These are phyloP conservation scores for Microctenopoma steveboyesi DNA, from an alignment of 2,797 vertebrate genomes.

Conservation along the genomic window DNA sequence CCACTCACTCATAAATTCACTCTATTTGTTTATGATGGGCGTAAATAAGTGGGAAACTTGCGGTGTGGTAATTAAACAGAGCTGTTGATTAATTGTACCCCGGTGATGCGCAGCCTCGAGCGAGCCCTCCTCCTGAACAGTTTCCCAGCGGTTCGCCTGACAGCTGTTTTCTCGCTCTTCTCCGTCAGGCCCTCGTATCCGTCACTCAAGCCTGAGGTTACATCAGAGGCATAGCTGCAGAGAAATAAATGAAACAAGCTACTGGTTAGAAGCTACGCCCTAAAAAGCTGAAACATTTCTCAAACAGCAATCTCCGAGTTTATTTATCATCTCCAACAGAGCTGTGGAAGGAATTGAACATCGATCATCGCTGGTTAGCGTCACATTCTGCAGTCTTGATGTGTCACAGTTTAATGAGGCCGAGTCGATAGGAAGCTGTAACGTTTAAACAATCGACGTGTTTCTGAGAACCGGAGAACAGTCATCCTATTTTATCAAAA, in stretches of 20 bases:
- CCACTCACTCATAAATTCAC: constrained; percentile 38
- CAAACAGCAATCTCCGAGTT: constrained; percentile 15
- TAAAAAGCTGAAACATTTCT: background rate
- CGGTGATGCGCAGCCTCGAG: constrained; percentile 92
- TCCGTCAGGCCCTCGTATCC: constrained; percentile 89
- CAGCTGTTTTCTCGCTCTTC: constrained; percentile 74
- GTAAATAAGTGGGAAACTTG: background rate
- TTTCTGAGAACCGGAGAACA: constrained; percentile 57
- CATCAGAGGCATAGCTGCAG: constrained; percentile 91
- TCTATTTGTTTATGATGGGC: constrained; percentile 51
- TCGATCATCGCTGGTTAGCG: constrained; percentile 15
- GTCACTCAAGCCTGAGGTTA: constrained; percentile 91
- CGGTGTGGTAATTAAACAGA: constrained; percentile 10
- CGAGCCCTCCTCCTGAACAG: constrained; percentile 89
- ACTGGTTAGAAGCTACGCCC: constrained; percentile 18
- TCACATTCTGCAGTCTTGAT: constrained; percentile 12
- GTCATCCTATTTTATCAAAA: constrained; percentile 58
- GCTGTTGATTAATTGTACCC: constrained; percentile 77
- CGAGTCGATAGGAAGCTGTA: constrained; percentile 15
- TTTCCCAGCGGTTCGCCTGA: constrained; percentile 82
- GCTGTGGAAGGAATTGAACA: background rate
- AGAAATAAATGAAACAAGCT: background rate
- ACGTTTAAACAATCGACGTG: constrained; percentile 29
- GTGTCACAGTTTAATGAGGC: constrained; percentile 10
- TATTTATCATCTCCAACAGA: constrained; percentile 21